phyloP scores from a whole-genome alignment of 2,888 invertebrate species.

The Mythimna pallens region DNA sequence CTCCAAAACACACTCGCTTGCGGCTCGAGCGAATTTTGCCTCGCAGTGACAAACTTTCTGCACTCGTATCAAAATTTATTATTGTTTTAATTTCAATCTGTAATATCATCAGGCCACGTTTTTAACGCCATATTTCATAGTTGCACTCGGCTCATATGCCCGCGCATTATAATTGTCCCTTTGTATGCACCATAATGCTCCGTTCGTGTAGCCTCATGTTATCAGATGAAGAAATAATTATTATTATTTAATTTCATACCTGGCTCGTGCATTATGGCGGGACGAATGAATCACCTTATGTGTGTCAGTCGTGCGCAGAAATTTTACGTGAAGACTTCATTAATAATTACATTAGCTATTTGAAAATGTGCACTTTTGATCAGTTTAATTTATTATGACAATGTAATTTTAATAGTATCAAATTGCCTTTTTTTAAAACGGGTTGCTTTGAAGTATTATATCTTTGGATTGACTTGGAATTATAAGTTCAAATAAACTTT shows the following conservation, averaged over 20 bases:
- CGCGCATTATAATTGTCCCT: conserved; percentile 40
- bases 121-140: conserved; percentile 8
- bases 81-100: too few relatives aligned
- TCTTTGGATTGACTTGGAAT: too few relatives aligned
- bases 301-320: conserved; percentile 46
- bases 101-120: too few relatives aligned
- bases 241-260: conserved; percentile 51
- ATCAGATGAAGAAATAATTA: conserved; percentile 54
- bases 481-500: too few relatives aligned
- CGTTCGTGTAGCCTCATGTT: conserved; percentile 47
- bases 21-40: too few relatives aligned
- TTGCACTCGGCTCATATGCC: neutral
- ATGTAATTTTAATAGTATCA: too few relatives aligned
- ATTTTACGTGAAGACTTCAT: conserved; percentile 16
- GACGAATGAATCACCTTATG: conserved; percentile 25
- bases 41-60: too few relatives aligned
- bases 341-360: neutral
- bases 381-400: too few relatives aligned
- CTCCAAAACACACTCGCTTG: too few relatives aligned
- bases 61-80: too few relatives aligned
- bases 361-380: neutral
- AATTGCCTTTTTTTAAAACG: too few relatives aligned
- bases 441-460: too few relatives aligned
- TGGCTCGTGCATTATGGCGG: conserved; percentile 24
- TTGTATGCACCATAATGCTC: conserved; percentile 50